Conservation (phyloP, 1,140 invertebrate genomes). For the Chrysoperla carnea region DNA sequence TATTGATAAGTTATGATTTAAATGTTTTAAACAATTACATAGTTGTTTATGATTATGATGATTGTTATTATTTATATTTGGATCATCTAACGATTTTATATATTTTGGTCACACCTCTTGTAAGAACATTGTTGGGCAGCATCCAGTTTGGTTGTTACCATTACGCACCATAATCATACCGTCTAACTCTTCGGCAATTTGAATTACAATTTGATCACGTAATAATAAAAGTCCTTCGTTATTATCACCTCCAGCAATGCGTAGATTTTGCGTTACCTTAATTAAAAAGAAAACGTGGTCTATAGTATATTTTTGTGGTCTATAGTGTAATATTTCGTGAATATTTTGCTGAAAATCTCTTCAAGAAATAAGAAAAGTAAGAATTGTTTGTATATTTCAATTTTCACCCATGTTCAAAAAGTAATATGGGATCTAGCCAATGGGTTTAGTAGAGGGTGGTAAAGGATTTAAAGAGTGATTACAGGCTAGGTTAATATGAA, state of each 20-base stretch:
- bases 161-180: conserved; percentile 87
- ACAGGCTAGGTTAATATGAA: too few relatives aligned
- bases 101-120: conserved; percentile 59
- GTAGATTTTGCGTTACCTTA: conserved; percentile 41
- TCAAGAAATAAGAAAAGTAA: not conserved
- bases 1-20: conserved; percentile 18
- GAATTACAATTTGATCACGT: conserved; percentile 57
- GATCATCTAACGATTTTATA: not conserved
- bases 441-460: too few relatives aligned
- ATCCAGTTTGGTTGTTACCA: conserved; percentile 64
- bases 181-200: conserved; percentile 77
- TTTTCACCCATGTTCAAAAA: too few relatives aligned
- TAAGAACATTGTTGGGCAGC: conserved; percentile 67
- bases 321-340: not conserved
- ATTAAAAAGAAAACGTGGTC: not conserved
- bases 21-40: conserved; percentile 2
- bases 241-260: conserved; percentile 41
- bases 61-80: not conserved
- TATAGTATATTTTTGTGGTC: not conserved
- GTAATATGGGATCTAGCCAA: too few relatives aligned
- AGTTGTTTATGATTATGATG: not conserved
- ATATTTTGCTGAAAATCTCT: too few relatives aligned
- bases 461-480: too few relatives aligned
- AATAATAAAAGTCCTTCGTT: conserved; percentile 39
- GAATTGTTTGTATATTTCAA: too few relatives aligned